Evolutionary conservation across 2,797 vertebrate species (phyloP), one percentile per base, ranked within the genome.

Genomic region (Aplochiton taeniatus): DNA sequence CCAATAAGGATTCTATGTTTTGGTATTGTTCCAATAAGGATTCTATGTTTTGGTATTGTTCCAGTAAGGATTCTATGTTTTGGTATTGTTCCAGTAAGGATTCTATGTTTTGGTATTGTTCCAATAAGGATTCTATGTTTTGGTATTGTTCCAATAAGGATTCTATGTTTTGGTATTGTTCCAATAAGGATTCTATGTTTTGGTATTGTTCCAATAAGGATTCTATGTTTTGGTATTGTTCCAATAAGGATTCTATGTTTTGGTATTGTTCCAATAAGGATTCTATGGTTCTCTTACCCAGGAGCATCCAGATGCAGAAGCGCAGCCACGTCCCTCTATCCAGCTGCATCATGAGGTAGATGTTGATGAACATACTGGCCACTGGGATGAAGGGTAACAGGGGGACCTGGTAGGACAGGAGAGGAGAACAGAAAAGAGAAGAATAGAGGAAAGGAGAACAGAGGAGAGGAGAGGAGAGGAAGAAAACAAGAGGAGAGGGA

Each of bases 301-400:
- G 56, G 0, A 79, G 54, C 98, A 99, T 99, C 96, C 96, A 99
- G 73, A 97, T 78, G 7, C 93, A 83, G 66, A 99, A 99, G 0
- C 96, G 94, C 54, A 97, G 55, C 97, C 96, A 99, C 0, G 96
- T 99, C 63, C 96, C 95, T 65, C 5, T 58, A 18, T 91, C 93
- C 31, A 99, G 91, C 90, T 99, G 98, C 95, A 98, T 95, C 96
- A 99, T 98, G 80, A 99, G 93, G 83, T 97, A 99, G 66, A 98
- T 80, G 0, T 99, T 99, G 65, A 99, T 94, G 43, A 98, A 94
- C 92, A 99, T 96, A 80, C 98, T 99, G 16, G 92, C 54, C 42
- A 97, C 51, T 0, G 97, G 97, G 19, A 99, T 71, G 10, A 96
- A 73, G 0, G 97, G 97, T 76, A 99, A 76, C 81, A 97, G 83